Evolutionary conservation across 2,888 invertebrate genomes (phyloP).

Genomic region (Dendrolimus houi): DNA sequence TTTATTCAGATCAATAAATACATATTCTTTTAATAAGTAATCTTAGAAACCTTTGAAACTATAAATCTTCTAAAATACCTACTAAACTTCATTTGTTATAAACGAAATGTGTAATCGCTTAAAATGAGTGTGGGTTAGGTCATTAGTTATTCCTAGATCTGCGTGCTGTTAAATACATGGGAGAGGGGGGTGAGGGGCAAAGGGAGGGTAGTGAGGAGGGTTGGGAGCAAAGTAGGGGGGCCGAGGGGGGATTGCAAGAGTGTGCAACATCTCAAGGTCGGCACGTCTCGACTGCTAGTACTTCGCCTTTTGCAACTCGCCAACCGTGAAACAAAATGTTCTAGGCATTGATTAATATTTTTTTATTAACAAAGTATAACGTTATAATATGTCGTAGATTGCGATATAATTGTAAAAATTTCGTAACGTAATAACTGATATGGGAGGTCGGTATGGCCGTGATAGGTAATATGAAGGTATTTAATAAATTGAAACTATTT

Average conservation of each 20-base stretch:
- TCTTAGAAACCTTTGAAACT: too few relatives aligned
- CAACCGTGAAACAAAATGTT: conserved; percentile 12
- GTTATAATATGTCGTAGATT: too few relatives aligned
- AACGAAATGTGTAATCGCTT: background rate
- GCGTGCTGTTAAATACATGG: conserved; percentile 2
- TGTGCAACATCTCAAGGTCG: conserved; percentile 63
- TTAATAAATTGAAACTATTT: too few relatives aligned
- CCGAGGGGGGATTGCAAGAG: conserved; percentile 23
- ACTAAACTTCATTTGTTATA: too few relatives aligned
- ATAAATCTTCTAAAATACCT: too few relatives aligned
- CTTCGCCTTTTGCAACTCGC: conserved; percentile 21
- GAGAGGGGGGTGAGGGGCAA: conserved; percentile 6
- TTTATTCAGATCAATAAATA: too few relatives aligned
- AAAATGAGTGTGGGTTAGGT: background rate
- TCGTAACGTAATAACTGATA: too few relatives aligned
- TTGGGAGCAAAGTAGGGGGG: conserved; percentile 11
- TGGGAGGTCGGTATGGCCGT: too few relatives aligned
- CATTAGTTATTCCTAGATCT: conserved; percentile 2
- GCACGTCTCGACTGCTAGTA: conserved; percentile 29
- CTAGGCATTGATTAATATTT: conserved; percentile 7
- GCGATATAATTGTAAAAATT: too few relatives aligned
- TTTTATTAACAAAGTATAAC: too few relatives aligned
- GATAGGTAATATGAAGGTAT: too few relatives aligned
- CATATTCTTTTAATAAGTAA: too few relatives aligned
- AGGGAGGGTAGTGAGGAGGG: conserved; percentile 5